Conservation (phyloP, 2,113 vertebrate genomes). For the Indicator maculatus region DNA sequence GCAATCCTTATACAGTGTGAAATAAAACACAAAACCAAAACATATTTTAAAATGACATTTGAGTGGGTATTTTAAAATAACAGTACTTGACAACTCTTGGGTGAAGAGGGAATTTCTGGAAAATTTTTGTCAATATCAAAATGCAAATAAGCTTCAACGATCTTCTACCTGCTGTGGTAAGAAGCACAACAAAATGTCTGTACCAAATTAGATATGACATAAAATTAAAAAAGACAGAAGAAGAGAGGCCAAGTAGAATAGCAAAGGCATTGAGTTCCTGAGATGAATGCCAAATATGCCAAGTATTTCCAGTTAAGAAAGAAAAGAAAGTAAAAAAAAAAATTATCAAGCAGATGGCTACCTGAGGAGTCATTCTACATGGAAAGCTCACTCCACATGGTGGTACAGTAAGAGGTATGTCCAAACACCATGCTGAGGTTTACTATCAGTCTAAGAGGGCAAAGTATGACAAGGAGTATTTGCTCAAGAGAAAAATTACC, state of each 20-base stretch:
- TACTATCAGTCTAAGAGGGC: neutral
- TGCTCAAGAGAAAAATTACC: neutral
- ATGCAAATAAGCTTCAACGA: neutral
- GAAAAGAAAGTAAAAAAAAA: too few relatives aligned
- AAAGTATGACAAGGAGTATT: neutral
- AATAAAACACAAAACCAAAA: neutral
- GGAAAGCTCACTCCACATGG: neutral
- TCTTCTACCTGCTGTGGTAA: neutral
- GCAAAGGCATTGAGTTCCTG: neutral
- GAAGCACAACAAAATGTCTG: neutral
- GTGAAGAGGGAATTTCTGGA: neutral
- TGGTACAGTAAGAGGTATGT: neutral
- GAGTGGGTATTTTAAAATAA: neutral
- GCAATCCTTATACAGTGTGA: neutral
- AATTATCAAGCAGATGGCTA: neutral
- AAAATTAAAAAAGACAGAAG: neutral
- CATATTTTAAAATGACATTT: neutral
- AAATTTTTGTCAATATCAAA: neutral
- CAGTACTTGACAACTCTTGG: neutral
- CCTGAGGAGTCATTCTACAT: neutral
- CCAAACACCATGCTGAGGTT: neutral
- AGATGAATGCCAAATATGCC: neutral
- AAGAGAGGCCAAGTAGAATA: constrained; percentile 8
- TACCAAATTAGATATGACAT: constrained; percentile 2
- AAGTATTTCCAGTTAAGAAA: constrained; percentile 8